These are phyloP conservation scores for Drosophila fuyamai DNA, from an alignment of 1,140 invertebrate species.

Conservation along the genomic window DNA sequence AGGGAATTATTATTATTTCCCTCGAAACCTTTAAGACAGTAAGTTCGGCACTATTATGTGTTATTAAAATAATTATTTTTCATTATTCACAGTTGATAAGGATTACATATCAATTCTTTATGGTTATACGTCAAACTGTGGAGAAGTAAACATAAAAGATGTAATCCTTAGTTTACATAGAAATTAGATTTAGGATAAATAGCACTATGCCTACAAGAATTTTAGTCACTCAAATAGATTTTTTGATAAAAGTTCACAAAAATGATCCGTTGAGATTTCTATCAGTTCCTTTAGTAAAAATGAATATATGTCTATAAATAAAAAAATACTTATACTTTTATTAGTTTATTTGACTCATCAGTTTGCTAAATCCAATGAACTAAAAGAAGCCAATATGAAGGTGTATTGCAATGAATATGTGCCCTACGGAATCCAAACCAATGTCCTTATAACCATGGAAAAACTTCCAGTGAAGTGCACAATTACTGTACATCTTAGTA, in stretches of 20 bases:
- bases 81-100: constrained; percentile 37
- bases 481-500: constrained; percentile 13
- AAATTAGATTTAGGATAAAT: too few species aligned
- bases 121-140: constrained; percentile 38
- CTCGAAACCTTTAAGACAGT: constrained; percentile 58
- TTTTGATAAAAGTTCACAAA: background rate
- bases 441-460: constrained; percentile 29
- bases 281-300: constrained; percentile 15
- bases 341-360: background rate
- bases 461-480: background rate
- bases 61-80: too few species aligned
- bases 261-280: background rate
- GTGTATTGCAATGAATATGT: constrained; percentile 33
- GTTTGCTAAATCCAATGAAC: background rate
- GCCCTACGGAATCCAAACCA: constrained; percentile 16
- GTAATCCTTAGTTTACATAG: too few species aligned
- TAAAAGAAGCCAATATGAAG: constrained; percentile 5
- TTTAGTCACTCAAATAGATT: background rate
- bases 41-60: background rate
- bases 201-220: too few species aligned
- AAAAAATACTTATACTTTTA: constrained; percentile 22
- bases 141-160: constrained; percentile 6
- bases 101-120: constrained; percentile 50
- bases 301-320: constrained; percentile 27
- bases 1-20: constrained; percentile 42